Conservation (phyloP, 2,888 invertebrate genomes). For the Spisula subtruncata region DNA sequence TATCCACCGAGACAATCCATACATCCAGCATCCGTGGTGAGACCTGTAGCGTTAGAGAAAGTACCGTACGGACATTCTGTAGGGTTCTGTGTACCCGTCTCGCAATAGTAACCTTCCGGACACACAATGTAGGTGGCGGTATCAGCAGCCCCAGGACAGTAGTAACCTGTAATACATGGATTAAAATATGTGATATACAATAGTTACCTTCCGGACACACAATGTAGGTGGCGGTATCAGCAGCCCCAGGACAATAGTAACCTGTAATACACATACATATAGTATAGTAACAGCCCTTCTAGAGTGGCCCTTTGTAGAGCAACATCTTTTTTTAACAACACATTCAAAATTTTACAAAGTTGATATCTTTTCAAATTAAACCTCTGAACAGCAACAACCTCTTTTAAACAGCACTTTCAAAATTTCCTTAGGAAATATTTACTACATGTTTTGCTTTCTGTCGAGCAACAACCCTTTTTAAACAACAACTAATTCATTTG, state of each 20-base stretch:
- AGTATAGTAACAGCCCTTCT: no score
- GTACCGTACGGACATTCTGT: conserved; percentile 83
- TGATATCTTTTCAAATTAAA: no score
- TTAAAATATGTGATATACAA: neutral
- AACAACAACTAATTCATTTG: no score
- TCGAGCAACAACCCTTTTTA: no score
- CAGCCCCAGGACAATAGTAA: conserved; percentile 84
- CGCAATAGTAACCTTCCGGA: conserved; percentile 84
- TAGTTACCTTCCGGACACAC: no score
- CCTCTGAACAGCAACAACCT: no score
- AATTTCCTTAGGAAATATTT: no score
- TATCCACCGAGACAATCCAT: conserved; percentile 80
- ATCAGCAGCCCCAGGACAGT: conserved; percentile 83
- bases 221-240: conserved; percentile 74
- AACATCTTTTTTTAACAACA: no score
- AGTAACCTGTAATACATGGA: conserved; percentile 82
- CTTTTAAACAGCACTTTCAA: no score
- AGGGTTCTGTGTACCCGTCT: conserved; percentile 78
- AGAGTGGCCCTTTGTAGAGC: no score
- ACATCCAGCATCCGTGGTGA: conserved; percentile 75
- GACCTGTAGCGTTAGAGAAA: conserved; percentile 82
- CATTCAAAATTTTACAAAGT: no score
- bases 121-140: conserved; percentile 80
- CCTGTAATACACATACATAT: conserved; percentile 74
- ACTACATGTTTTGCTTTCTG: no score